A percentile compares a stretch with the other conserved stretches of the same genome.
These are phyloP conservation scores for Ptilorrhoa leucosticta DNA, from an alignment of 2,113 vertebrate genomes.

Conservation along the genomic window DNA sequence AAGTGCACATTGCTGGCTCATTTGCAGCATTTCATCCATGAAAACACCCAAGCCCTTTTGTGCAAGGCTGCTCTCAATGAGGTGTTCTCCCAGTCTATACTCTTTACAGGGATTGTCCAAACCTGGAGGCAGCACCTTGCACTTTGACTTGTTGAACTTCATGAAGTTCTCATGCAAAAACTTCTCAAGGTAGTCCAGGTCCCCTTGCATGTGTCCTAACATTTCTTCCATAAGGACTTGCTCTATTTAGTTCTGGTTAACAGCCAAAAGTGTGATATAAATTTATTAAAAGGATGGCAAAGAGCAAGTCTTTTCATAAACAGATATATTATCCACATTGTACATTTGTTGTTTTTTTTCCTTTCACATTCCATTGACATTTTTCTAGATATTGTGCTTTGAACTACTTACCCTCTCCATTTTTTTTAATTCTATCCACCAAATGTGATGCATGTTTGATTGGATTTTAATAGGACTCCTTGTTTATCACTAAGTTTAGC, in stretches of 20 bases:
- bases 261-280: background rate
- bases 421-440: conserved; percentile 56
- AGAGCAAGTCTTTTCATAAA: background rate
- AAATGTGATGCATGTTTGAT: conserved; percentile 57
- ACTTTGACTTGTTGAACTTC: background rate
- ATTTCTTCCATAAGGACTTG: background rate
- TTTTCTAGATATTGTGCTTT: background rate
- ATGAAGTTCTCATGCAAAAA: background rate
- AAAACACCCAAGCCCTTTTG: background rate
- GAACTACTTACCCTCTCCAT: conserved; percentile 20
- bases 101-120: fast-evolving
- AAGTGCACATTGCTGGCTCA: background rate
- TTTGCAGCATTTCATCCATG: background rate
- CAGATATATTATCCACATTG: background rate
- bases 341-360: background rate
- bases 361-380: background rate
- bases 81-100: background rate
- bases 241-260: background rate
- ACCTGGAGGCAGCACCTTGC: background rate
- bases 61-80: background rate
- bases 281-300: background rate
- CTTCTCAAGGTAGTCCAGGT: background rate
- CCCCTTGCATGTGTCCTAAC: background rate
- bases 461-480: conserved; percentile 56
- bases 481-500: conserved; percentile 52